These are phyloP conservation scores for Conops quadrifasciatus DNA, from an alignment of 2,888 invertebrate genomes.

Conservation along the genomic window DNA sequence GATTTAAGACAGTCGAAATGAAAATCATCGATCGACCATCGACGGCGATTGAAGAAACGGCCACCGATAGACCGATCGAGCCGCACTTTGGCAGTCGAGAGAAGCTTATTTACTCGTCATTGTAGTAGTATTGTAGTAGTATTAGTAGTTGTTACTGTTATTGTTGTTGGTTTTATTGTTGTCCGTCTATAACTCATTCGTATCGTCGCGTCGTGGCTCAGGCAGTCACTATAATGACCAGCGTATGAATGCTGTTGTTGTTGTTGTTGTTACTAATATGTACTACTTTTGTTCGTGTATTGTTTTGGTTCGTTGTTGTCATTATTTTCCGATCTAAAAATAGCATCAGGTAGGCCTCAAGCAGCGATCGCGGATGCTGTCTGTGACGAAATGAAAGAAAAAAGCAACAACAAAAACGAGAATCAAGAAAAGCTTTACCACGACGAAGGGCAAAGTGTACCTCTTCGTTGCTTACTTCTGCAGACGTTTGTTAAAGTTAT, in stretches of 20 bases:
- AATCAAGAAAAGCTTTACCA: no score
- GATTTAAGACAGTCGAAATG: constrained; percentile 56
- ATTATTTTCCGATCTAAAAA: constrained; percentile 29
- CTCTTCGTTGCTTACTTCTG: no score
- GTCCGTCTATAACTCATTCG: background rate
- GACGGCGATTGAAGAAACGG: no score
- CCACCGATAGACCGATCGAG: background rate
- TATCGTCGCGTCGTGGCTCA: background rate
- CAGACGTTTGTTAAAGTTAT: no score
- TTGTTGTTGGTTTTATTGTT: no score
- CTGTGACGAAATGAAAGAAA: background rate
- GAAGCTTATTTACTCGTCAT: constrained; percentile 3
- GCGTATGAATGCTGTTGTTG: constrained; percentile 2
- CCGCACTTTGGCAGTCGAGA: constrained; percentile 6
- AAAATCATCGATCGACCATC: background rate
- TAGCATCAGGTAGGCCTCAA: constrained; percentile 22
- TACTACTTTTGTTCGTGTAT: background rate
- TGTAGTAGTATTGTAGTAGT: no score
- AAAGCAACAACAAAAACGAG: no score
- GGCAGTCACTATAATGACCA: no score
- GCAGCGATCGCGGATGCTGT: constrained; percentile 27
- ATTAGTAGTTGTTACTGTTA: no score
- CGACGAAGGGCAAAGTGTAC: no score
- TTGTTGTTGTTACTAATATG: background rate
- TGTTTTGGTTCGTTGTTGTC: background rate